phyloP scores from a whole-genome alignment of 2,888 invertebrate species.

The Eucriotettix oculatus region DNA sequence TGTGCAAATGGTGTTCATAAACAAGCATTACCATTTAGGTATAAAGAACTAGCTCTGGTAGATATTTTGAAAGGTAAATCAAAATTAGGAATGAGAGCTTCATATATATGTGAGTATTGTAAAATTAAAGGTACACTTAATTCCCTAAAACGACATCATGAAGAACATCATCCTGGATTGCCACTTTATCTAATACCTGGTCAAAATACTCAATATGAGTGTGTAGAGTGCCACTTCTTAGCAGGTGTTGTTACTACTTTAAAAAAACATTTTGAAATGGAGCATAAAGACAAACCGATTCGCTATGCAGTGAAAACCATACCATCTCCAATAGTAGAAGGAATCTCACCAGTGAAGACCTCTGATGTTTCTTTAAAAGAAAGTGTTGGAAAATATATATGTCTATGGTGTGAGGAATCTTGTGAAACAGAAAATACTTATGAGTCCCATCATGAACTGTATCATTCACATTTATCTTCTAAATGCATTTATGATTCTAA shows the following conservation, averaged over 20 bases:
- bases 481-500: slow-evolving; percentile 5
- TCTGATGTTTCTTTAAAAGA: background rate
- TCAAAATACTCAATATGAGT: background rate
- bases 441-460: slow-evolving; percentile 23
- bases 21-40: slow-evolving; percentile 7
- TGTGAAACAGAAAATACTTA: slow-evolving; percentile 21
- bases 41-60: slow-evolving; percentile 6
- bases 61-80: slow-evolving; percentile 4
- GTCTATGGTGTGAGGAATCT: slow-evolving; percentile 22
- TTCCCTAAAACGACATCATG: slow-evolving; percentile 3
- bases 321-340: background rate
- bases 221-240: background rate
- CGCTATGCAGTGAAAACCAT: background rate
- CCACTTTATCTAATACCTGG: background rate
- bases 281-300: background rate
- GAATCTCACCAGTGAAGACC: background rate
- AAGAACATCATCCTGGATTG: background rate
- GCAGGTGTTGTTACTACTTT: background rate
- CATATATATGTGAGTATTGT: slow-evolving; percentile 12
- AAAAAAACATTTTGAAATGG: background rate
- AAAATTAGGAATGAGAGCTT: background rate
- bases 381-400: slow-evolving; percentile 10
- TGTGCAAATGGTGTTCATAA: slow-evolving; percentile 1
- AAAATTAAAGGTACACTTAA: slow-evolving; percentile 7
- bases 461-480: slow-evolving; percentile 23